Conservation (phyloP, 2,888 invertebrate genomes). For the Metopia argyrocephala region DNA sequence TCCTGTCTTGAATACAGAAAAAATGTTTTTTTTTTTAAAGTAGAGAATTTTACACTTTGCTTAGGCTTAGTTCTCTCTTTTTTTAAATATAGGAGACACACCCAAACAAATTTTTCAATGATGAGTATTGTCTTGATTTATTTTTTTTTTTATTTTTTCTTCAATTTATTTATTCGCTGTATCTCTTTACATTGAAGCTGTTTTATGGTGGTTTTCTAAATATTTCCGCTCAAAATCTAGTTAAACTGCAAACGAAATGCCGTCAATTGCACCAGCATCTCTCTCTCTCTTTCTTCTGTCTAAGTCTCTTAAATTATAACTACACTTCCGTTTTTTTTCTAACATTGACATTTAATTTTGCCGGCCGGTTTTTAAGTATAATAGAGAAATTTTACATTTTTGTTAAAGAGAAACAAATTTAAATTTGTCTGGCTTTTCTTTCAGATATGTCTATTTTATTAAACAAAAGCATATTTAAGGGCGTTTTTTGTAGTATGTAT, state of each 20-base stretch:
- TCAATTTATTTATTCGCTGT: too few species aligned
- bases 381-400: too few species aligned
- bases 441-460: too few species aligned
- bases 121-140: background rate
- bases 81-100: too few species aligned
- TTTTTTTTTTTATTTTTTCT: too few species aligned
- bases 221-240: slow-evolving; percentile 60
- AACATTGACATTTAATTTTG: background rate
- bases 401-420: too few species aligned
- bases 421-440: too few species aligned
- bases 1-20: too few species aligned
- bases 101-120: background rate
- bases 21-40: too few species aligned
- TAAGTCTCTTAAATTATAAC: slow-evolving; percentile 58
- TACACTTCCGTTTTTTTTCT: slow-evolving; percentile 15
- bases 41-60: too few species aligned
- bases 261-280: background rate
- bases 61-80: too few species aligned
- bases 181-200: background rate
- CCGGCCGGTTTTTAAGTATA: slow-evolving; percentile 16
- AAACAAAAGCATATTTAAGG: background rate
- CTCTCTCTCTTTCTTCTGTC: background rate
- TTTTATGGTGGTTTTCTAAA: background rate
- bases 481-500: background rate
- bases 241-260: slow-evolving; percentile 27